Evolutionary conservation across 2,113 vertebrate genomes (phyloP).

Genomic region (Climacteris rufus): DNA sequence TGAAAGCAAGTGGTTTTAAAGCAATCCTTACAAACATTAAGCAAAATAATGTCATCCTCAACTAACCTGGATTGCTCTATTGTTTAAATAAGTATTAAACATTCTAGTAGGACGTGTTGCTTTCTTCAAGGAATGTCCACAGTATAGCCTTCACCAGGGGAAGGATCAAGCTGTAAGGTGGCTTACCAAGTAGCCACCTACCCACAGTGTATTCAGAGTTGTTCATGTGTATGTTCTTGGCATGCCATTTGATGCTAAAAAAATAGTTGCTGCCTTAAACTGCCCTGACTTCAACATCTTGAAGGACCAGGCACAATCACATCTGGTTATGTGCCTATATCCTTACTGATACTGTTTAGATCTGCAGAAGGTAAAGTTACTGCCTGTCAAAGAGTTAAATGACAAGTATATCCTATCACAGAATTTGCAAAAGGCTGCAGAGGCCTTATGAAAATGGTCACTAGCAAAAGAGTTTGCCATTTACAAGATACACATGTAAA

Average conservation of each 20-base stretch:
- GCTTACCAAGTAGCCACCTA: not conserved
- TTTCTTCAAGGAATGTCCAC: not conserved
- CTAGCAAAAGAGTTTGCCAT: not conserved
- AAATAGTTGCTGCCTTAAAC: not conserved
- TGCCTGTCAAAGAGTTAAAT: not conserved
- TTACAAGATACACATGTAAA: not conserved
- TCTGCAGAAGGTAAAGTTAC: not conserved
- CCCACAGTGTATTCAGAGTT: not conserved
- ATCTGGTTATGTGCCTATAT: not conserved
- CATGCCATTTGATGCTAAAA: not conserved
- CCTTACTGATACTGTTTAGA: not conserved
- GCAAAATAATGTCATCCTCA: not conserved
- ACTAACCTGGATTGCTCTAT: not conserved
- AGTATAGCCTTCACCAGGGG: not conserved
- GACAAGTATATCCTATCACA: not conserved
- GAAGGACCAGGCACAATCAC: not conserved
- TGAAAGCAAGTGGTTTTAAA: constrained; percentile 51
- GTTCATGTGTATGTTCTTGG: not conserved
- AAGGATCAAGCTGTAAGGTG: not conserved
- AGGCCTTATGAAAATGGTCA: not conserved
- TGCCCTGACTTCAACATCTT: not conserved
- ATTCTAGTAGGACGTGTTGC: not conserved
- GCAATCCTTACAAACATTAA: not conserved
- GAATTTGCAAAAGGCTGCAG: not conserved
- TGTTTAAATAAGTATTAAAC: not conserved